phyloP scores from a whole-genome alignment of 2,888 invertebrate genomes.

The Tetanocera ferruginea region DNA sequence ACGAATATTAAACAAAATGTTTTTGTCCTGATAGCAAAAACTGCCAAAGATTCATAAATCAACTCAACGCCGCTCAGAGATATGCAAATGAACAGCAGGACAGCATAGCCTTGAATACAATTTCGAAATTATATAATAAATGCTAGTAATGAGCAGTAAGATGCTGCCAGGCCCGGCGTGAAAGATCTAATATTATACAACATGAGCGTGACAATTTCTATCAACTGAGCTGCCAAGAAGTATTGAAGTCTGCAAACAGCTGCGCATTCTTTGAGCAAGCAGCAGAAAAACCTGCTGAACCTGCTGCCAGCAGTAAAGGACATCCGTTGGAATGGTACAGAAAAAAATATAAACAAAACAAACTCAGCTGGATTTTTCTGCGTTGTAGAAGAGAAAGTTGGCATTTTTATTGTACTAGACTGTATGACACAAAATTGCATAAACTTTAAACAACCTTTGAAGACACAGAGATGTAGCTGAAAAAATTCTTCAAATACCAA shows the following conservation, averaged over 20 bases:
- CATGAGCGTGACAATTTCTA: conserved; percentile 17
- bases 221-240: neutral
- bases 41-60: too few relatives aligned
- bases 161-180: neutral
- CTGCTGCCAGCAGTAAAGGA: conserved; percentile 45
- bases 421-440: neutral
- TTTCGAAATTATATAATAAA: conserved; percentile 2
- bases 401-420: conserved; percentile 13
- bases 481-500: neutral
- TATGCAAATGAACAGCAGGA: conserved; percentile 43
- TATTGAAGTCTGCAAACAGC: conserved; percentile 42
- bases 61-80: too few relatives aligned
- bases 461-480: neutral
- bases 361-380: conserved; percentile 45
- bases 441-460: neutral
- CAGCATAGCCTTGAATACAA: conserved; percentile 16
- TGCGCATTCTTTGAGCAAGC: conserved; percentile 30
- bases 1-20: too few relatives aligned
- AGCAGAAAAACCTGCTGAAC: conserved; percentile 48
- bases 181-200: conserved; percentile 19
- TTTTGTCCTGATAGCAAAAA: too few relatives aligned
- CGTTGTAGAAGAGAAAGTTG: conserved; percentile 2
- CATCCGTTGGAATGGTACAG: neutral
- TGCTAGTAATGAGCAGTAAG: neutral
- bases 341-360: conserved; percentile 29